These are phyloP conservation scores for Pandemis heparana DNA, from an alignment of 2,888 invertebrate genomes.

Conservation along the genomic window DNA sequence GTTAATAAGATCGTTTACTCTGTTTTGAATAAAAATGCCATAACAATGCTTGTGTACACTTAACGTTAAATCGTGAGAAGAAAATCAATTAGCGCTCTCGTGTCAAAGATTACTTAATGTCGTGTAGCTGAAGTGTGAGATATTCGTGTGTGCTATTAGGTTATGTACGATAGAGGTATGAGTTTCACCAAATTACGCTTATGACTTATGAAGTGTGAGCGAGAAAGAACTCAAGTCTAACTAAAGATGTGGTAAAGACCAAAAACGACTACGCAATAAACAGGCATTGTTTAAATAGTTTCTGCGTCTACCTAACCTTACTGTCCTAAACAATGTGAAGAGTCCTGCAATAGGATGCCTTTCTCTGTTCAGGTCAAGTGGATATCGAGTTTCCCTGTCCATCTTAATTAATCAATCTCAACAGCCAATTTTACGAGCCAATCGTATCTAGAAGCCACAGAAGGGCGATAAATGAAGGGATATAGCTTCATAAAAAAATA, in stretches of 20 bases:
- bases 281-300: neutral
- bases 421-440: slow-evolving; percentile 5
- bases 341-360: neutral
- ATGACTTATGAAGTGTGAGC: neutral
- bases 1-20: slow-evolving; percentile 31
- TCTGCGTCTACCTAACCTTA: neutral
- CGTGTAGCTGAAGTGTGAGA: slow-evolving; percentile 6
- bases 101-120: slow-evolving; percentile 16
- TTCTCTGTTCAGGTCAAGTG: too few relatives aligned
- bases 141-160: neutral
- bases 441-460: neutral
- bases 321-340: neutral
- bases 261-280: neutral
- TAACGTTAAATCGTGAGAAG: slow-evolving; percentile 18
- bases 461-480: slow-evolving; percentile 20
- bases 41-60: slow-evolving; percentile 26
- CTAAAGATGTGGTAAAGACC: neutral
- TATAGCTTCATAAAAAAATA: slow-evolving; percentile 38
- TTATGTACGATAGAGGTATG: neutral
- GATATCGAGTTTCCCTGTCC: neutral
- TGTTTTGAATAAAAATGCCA: slow-evolving; percentile 18
- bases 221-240: neutral
- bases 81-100: slow-evolving; percentile 26
- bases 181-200: neutral
- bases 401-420: neutral